Conservation (phyloP, 2,888 invertebrate species). For the Melinaea menophilus region DNA sequence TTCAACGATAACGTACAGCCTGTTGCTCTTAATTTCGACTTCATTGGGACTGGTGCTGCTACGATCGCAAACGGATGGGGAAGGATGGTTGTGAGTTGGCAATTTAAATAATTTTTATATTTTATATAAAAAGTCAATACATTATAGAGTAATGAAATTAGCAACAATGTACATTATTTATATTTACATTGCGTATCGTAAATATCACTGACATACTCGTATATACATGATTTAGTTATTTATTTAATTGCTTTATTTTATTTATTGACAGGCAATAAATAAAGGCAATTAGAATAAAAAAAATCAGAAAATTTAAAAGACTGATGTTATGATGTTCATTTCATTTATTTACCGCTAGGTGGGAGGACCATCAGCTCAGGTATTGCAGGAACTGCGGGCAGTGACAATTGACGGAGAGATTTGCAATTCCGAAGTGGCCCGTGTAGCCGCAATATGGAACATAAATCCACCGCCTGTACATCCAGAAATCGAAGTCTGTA, state of each 20-base stretch:
- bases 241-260: too few relatives aligned
- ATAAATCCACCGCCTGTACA: conserved; percentile 42
- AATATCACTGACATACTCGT: too few relatives aligned
- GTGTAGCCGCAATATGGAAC: conserved; percentile 32
- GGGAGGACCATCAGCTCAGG: conserved; percentile 41
- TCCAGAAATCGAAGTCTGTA: conserved; percentile 52
- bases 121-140: too few relatives aligned
- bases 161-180: too few relatives aligned
- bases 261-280: too few relatives aligned
- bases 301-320: too few relatives aligned
- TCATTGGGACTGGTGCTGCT: conserved; percentile 31
- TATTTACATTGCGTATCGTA: too few relatives aligned
- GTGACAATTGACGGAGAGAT: conserved; percentile 34
- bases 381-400: conserved; percentile 33
- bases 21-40: conserved; percentile 31
- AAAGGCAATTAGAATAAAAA: too few relatives aligned
- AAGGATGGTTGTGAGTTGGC: conserved; percentile 34
- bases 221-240: too few relatives aligned
- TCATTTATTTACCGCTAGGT: conserved; percentile 28
- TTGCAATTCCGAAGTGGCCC: conserved; percentile 34
- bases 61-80: conserved; percentile 44
- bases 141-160: too few relatives aligned
- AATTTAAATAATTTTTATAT: too few relatives aligned
- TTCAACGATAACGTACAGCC: conserved; percentile 24
- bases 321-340: too few relatives aligned